phyloP scores from a whole-genome alignment of 2,888 invertebrate species.

The Urechis unicinctus region DNA sequence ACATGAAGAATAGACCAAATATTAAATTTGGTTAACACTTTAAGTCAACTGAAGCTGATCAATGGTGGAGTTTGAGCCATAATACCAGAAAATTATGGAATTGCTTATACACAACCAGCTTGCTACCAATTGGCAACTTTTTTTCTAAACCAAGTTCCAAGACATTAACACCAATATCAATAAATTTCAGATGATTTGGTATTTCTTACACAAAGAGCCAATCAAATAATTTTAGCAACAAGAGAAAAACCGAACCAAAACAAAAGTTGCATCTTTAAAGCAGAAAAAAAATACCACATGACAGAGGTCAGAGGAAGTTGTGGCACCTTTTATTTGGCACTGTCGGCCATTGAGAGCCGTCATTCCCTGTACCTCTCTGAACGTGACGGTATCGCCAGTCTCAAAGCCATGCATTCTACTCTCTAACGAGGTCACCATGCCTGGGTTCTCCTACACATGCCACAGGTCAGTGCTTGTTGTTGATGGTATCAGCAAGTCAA shows the following conservation, averaged over 20 bases:
- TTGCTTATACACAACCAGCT: too few relatives aligned
- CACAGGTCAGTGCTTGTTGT: not conserved
- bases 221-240: not conserved
- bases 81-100: too few relatives aligned
- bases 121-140: too few relatives aligned
- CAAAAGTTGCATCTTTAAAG: not conserved
- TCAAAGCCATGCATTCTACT: constrained; percentile 43
- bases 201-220: too few relatives aligned
- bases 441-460: constrained; percentile 43
- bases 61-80: too few relatives aligned
- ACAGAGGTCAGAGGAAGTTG: not conserved
- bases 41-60: too few relatives aligned
- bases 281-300: not conserved
- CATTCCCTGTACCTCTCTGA: constrained; percentile 47
- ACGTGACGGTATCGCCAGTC: constrained; percentile 42
- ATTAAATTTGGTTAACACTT: too few relatives aligned
- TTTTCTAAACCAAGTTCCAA: too few relatives aligned
- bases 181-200: too few relatives aligned
- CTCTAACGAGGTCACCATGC: constrained; percentile 42
- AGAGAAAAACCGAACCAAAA: not conserved
- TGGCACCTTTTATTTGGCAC: constrained; percentile 39
- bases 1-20: too few relatives aligned
- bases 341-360: constrained; percentile 35
- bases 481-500: too few relatives aligned
- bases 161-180: too few relatives aligned